A percentile compares a stretch with the other conserved stretches of the same genome.
These are phyloP conservation scores for Xenentodon cancila DNA, from an alignment of 2,797 vertebrate species.

Conservation along the genomic window DNA sequence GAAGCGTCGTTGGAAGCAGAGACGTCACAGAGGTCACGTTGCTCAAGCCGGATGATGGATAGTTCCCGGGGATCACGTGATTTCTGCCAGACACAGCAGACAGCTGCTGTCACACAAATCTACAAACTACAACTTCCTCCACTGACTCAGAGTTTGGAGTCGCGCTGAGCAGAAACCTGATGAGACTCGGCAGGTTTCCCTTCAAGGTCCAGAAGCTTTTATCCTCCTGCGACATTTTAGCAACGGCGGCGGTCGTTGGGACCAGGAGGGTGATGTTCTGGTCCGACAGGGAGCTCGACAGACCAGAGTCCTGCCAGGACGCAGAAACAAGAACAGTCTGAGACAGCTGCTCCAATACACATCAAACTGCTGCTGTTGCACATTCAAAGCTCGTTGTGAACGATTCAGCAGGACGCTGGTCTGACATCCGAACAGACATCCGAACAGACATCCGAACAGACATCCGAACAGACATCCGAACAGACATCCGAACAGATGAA, in stretches of 20 bases:
- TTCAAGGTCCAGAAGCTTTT: conserved; percentile 85
- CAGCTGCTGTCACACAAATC: background rate
- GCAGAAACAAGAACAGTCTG: background rate
- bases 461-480: too few species aligned
- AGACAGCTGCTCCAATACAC: background rate
- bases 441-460: too few species aligned
- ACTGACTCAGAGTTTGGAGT: too few species aligned
- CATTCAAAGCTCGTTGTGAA: too few species aligned
- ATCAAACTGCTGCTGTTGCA: too few species aligned
- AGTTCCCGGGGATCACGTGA: conserved; percentile 83
- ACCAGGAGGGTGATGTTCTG: conserved; percentile 89
- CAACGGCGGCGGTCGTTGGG: conserved; percentile 84
- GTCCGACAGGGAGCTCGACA: conserved; percentile 75
- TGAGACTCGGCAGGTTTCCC: conserved; percentile 84
- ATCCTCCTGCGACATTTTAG: conserved; percentile 84
- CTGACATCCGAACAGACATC: too few species aligned
- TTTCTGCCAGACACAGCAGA: conserved; percentile 74
- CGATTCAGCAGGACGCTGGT: too few species aligned
- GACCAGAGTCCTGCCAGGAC: conserved; percentile 67
- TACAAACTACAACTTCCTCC: too few species aligned
- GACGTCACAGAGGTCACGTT: conserved; percentile 80
- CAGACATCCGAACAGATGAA: too few species aligned
- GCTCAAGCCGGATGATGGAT: conserved; percentile 78
- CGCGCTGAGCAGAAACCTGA: too few species aligned
- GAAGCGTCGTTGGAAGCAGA: conserved; percentile 82